These are phyloP conservation scores for Agrenia bidenticulata DNA, from an alignment of 2,888 invertebrate genomes.

Conservation along the genomic window DNA sequence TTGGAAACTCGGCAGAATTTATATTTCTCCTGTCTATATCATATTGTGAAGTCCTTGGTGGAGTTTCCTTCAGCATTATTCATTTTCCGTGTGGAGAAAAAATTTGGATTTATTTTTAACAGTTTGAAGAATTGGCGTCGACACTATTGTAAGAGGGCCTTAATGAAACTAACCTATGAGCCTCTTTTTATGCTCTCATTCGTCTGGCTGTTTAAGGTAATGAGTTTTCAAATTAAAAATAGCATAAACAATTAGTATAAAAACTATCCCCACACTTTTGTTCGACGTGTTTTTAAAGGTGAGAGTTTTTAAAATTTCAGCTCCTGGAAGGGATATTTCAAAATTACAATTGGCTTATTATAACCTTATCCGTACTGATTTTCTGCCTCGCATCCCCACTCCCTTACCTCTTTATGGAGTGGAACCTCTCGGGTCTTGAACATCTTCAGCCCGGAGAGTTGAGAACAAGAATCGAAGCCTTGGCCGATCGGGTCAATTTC, in stretches of 20 bases:
- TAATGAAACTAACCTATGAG: not conserved
- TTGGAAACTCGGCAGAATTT: no score
- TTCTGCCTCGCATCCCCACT: constrained; percentile 1
- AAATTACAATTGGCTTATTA: not conserved
- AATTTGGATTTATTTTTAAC: not conserved
- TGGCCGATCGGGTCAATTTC: constrained; percentile 25
- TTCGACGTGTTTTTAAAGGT: no score
- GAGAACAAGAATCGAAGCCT: not conserved
- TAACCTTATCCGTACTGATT: not conserved
- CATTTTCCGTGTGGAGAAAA: not conserved
- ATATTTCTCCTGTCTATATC: not conserved
- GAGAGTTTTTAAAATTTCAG: no score
- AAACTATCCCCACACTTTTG: no score
- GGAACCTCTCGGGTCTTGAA: no score
- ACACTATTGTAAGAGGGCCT: not conserved
- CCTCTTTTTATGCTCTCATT: not conserved
- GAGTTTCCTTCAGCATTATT: not conserved
- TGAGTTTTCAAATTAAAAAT: not conserved
- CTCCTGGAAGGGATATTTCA: not conserved
- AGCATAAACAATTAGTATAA: no score
- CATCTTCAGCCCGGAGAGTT: not conserved
- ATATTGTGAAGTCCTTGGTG: not conserved
- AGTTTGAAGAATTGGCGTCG: not conserved
- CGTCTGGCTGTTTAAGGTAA: not conserved
- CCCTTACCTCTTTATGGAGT: not conserved